Conservation (phyloP, 2,113 vertebrate genomes). For the Dicentrarchus labrax region DNA sequence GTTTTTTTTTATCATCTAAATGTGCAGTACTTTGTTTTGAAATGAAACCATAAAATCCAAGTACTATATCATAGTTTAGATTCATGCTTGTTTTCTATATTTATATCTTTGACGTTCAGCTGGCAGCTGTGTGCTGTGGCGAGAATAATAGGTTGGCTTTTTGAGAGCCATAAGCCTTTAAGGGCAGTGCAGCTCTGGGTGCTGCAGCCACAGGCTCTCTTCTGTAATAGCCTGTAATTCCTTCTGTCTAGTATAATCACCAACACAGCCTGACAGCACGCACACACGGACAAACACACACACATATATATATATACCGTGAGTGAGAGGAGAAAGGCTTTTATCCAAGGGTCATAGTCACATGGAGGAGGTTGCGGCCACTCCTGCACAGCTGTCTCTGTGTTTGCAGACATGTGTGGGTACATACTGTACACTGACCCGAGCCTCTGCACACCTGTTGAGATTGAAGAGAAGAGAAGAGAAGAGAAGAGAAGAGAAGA, state of each 20-base stretch:
- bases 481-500: slow-evolving; percentile 10
- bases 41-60: slow-evolving; percentile 56
- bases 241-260: slow-evolving; percentile 79
- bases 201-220: slow-evolving; percentile 71
- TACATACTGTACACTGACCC: not conserved
- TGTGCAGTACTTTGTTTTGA: slow-evolving; percentile 40
- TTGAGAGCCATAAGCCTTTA: slow-evolving; percentile 69
- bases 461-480: slow-evolving; percentile 2
- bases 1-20: slow-evolving; percentile 7
- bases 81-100: slow-evolving; percentile 62
- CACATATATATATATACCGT: not conserved
- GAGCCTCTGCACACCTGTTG: slow-evolving; percentile 24
- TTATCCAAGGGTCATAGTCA: slow-evolving; percentile 27
- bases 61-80: slow-evolving; percentile 28
- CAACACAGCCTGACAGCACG: slow-evolving; percentile 62
- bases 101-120: slow-evolving; percentile 60
- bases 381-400: slow-evolving; percentile 24
- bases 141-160: slow-evolving; percentile 70
- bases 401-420: slow-evolving; percentile 34
- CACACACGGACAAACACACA: slow-evolving; percentile 28
- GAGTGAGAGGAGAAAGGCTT: slow-evolving; percentile 31
- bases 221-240: slow-evolving; percentile 82
- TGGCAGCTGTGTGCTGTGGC: slow-evolving; percentile 67
- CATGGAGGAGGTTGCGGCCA: not conserved
- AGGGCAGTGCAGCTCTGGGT: slow-evolving; percentile 70